Base-by-base conservation (phyloP, 2,797 vertebrate genomes). In the Epinephelus malabaricus region DNA sequence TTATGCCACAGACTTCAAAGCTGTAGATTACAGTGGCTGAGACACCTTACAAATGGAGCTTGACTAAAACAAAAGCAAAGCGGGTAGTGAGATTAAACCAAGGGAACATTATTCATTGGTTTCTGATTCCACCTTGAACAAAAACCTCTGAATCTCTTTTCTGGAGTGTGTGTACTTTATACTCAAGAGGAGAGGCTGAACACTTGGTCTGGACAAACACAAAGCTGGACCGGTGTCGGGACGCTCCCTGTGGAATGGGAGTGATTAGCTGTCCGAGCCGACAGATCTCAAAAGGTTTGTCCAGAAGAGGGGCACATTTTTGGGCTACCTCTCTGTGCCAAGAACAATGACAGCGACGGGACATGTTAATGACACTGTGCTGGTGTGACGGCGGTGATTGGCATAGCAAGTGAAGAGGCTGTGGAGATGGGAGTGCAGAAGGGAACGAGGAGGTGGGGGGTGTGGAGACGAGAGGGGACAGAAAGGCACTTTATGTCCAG, bases 401-500 rank as follows among this genome's bases (percentile, higher is more conserved):
- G 73, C 73, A 78, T 59, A 62, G 79, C 61, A 68, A 77, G 86
- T 86, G 86, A 89, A 85, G 79, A 88, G 86, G 81, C 75, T 78
- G 56, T 66, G 81, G 73, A 84, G 83, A 76, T 72, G 43, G 38
- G 67, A 86, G 85, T 47, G 69, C 76, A 86, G 63, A 69, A 69
- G 69, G 83, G 85, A 80, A 73, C 8, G 25, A 69, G 53, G 66
- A 46, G 76, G 65, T 55, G 73, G 66, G 15, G 65, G 55, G 63
- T 65, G 58, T 62, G 69, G 53, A 74, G 73, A 45, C 2, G 43
- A 61, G 75, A 49, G 62, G 70, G 86, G 83, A 82, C 82, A 86
- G 85, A 89, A 86, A 83, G 87, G 82, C 76, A 91, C 90, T 92
- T 87, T 85, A 88, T 88, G 85, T 92, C 89, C 85, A 81, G 85